Evolutionary conservation across 2,888 invertebrate genomes (phyloP).

Genomic region (Lasioglossum marginatum): DNA sequence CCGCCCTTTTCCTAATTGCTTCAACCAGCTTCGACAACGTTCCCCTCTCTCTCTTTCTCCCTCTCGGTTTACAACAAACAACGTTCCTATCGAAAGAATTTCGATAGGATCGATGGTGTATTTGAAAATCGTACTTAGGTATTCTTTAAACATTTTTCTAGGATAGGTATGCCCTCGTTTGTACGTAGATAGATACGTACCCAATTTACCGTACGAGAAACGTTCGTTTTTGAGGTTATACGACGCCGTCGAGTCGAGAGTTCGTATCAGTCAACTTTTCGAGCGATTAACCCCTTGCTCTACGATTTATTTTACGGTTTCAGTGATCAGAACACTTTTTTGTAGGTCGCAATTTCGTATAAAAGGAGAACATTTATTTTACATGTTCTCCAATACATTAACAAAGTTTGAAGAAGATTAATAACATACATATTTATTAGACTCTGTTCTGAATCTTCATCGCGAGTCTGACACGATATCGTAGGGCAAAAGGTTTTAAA

Average conservation of each 20-base stretch:
- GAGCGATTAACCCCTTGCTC: neutral
- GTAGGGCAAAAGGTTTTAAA: no score
- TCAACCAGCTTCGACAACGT: conserved; percentile 9
- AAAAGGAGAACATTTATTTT: no score
- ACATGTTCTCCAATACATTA: no score
- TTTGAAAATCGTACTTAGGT: neutral
- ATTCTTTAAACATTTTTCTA: no score
- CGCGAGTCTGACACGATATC: no score
- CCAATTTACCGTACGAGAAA: neutral
- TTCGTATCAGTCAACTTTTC: neutral
- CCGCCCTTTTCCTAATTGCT: conserved; percentile 66
- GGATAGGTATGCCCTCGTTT: neutral
- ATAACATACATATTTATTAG: no score
- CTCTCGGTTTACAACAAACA: neutral
- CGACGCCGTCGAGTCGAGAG: neutral
- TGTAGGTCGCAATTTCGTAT: no score
- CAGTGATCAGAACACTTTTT: no score
- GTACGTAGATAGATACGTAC: neutral
- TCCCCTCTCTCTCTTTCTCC: neutral
- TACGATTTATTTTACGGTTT: no score
- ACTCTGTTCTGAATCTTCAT: no score
- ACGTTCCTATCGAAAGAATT: neutral
- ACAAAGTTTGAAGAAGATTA: no score
- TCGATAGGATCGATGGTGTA: neutral
- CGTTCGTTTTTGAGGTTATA: neutral